Evolutionary conservation across 2,113 vertebrate genomes (phyloP).

Genomic region (Microtus montanus): DNA sequence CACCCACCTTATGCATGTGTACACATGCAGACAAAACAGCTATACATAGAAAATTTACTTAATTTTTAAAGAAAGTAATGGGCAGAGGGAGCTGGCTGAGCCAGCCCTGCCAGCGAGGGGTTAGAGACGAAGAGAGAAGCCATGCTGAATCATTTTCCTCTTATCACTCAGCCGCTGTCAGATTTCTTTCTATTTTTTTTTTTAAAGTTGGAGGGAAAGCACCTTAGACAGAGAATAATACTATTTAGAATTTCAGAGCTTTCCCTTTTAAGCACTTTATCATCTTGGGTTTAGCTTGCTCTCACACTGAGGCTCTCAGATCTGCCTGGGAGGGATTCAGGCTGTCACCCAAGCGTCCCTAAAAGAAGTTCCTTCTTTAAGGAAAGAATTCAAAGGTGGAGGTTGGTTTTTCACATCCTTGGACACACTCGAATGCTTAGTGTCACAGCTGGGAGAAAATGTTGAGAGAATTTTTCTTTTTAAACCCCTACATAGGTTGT

Average conservation of each 20-base stretch:
- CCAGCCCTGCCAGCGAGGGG: not conserved
- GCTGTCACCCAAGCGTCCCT: not conserved
- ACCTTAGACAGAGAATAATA: slow-evolving; percentile 77
- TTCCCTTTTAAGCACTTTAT: slow-evolving; percentile 74
- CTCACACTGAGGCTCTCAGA: not conserved
- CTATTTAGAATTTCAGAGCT: slow-evolving; percentile 79
- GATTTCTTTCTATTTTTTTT: slow-evolving; percentile 32
- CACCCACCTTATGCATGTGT: not conserved
- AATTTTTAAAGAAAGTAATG: not conserved
- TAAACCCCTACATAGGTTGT: accelerated
- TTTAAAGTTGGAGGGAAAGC: slow-evolving; percentile 76
- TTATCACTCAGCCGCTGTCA: slow-evolving; percentile 68
- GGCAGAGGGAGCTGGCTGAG: not conserved
- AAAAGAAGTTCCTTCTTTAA: not conserved
- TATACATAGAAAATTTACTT: not conserved
- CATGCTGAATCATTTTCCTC: slow-evolving; percentile 78
- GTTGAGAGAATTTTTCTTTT: not conserved
- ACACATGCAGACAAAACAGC: not conserved
- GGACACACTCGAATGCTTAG: not conserved
- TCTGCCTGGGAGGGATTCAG: not conserved
- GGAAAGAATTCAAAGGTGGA: not conserved
- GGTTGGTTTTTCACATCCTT: not conserved
- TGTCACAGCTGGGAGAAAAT: accelerated
- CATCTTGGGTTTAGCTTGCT: slow-evolving; percentile 47
- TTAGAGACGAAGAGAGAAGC: slow-evolving; percentile 45